Conservation (phyloP, 2,797 vertebrate species). For the Spinus pinus region DNA sequence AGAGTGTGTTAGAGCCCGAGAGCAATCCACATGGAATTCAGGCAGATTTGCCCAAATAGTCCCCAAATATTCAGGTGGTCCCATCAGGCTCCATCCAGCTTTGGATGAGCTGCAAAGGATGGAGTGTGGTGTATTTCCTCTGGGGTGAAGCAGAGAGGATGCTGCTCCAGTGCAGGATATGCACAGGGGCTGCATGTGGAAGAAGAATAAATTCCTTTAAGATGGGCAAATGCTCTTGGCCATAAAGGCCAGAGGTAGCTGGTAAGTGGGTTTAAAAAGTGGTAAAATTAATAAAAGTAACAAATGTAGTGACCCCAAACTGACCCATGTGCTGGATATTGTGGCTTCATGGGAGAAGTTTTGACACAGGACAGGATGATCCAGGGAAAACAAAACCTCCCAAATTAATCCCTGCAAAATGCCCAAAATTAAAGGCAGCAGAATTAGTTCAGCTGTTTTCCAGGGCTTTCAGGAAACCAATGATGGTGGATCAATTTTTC, state of each 20-base stretch:
- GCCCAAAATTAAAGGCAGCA: neutral
- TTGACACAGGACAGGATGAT: neutral
- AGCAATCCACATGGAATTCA: constrained; percentile 64
- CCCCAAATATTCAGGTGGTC: neutral
- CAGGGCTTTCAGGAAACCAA: neutral
- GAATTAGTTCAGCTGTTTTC: neutral
- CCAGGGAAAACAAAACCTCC: neutral
- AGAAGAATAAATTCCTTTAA: neutral
- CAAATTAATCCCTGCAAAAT: neutral
- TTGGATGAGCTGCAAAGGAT: neutral
- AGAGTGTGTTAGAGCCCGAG: neutral
- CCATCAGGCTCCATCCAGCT: neutral
- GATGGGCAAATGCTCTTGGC: neutral
- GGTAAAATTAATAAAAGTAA: neutral
- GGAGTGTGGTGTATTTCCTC: neutral
- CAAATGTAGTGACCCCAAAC: neutral
- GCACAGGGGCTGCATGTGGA: neutral
- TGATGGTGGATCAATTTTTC: neutral
- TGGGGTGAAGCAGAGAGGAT: neutral
- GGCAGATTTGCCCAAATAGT: neutral
- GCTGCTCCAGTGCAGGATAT: neutral
- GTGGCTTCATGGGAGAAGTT: neutral
- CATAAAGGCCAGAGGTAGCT: neutral
- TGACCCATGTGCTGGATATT: neutral
- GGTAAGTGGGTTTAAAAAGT: neutral